phyloP scores from a whole-genome alignment of 1,140 invertebrate genomes.

The Hylyphantes graminicola region DNA sequence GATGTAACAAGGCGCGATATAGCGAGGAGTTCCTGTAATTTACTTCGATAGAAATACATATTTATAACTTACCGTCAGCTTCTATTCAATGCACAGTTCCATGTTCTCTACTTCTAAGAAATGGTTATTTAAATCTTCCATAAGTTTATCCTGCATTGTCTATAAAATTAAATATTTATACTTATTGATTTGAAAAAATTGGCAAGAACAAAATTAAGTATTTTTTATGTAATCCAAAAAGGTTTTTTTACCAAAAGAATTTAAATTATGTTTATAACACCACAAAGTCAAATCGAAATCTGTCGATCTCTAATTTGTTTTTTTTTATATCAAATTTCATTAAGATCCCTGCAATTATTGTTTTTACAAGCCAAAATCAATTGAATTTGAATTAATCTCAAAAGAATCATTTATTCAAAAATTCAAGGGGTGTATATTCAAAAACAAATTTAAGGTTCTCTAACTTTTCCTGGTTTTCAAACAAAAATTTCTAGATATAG shows the following conservation, averaged over 20 bases:
- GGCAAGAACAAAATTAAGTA: neutral
- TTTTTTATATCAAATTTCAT: neutral
- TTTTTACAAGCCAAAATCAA: neutral
- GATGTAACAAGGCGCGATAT: too few species aligned
- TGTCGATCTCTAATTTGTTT: neutral
- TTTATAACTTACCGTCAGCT: too few species aligned
- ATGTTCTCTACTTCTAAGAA: slow-evolving; percentile 5
- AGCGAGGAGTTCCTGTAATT: too few species aligned
- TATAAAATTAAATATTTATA: neutral
- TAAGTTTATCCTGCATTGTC: slow-evolving; percentile 4
- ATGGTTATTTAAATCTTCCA: slow-evolving; percentile 11
- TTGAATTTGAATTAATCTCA: too few species aligned
- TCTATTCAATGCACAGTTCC: slow-evolving; percentile 14
- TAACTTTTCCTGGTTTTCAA: too few species aligned
- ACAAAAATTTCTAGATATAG: too few species aligned
- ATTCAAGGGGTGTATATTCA: too few species aligned
- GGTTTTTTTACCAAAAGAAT: too few species aligned
- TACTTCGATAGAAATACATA: too few species aligned
- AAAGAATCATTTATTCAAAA: too few species aligned
- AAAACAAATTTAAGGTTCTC: too few species aligned
- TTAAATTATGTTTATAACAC: neutral
- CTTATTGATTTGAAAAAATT: neutral
- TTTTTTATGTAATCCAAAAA: neutral
- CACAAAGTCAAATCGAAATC: neutral
- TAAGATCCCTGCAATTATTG: neutral